Percentiles rank a stretch among this genome's conserved stretches.
Conservation (phyloP, 1,140 invertebrate genomes). For the Listronotus oregonensis region DNA sequence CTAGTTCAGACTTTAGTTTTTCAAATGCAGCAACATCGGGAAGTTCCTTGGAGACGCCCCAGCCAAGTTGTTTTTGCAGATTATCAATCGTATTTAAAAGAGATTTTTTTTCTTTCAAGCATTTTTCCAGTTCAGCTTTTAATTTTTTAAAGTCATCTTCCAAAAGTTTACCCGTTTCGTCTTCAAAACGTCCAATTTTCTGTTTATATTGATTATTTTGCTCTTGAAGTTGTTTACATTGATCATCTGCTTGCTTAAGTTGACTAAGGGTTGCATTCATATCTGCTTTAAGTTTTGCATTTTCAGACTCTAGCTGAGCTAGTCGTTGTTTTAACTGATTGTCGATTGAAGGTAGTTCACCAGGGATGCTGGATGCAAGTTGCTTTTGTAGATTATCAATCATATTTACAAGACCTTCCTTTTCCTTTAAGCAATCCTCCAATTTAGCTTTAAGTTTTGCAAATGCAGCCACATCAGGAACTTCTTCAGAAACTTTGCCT, state of each 20-base stretch:
- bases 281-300: conserved; percentile 10
- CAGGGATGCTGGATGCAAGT: conserved; percentile 1
- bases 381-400: conserved; percentile 24
- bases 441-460: conserved; percentile 23
- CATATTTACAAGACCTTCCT: conserved; percentile 5
- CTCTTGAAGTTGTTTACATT: conserved; percentile 20
- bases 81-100: conserved; percentile 23
- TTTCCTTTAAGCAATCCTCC: conserved; percentile 24
- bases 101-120: conserved; percentile 10
- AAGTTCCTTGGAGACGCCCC: not conserved
- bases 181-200: conserved; percentile 15
- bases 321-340: conserved; percentile 29
- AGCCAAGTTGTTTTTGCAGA: conserved; percentile 13
- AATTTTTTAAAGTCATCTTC: too few species aligned
- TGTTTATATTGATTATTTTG: conserved; percentile 25
- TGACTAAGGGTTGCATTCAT: conserved; percentile 2
- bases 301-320: conserved; percentile 27
- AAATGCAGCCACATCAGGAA: not conserved
- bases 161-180: conserved; percentile 22
- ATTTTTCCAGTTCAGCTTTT: too few species aligned
- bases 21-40: not conserved
- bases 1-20: not conserved
- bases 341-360: not conserved
- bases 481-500: not conserved
- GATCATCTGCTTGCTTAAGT: conserved; percentile 20